These are phyloP conservation scores for Hemicentrotus pulcherrimus DNA, from an alignment of 35 echinoderm and acorn worm genomes.

Conservation along the genomic window DNA sequence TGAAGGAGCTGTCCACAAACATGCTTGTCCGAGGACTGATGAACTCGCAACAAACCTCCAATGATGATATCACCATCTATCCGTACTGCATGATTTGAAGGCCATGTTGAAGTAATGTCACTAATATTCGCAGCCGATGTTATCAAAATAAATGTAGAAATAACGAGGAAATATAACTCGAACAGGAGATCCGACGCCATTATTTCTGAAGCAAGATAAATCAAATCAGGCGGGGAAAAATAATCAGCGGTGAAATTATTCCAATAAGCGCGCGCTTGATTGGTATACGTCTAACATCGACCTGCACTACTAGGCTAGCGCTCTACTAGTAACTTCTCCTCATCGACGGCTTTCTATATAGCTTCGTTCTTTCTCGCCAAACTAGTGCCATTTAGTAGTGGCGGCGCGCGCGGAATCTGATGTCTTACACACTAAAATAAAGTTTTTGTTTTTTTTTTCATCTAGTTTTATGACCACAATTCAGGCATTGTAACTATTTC, in stretches of 20 bases:
- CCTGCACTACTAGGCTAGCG: not conserved
- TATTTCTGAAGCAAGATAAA: not conserved
- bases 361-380: not conserved
- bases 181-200: not conserved
- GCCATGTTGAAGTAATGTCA: not conserved
- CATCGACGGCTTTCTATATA: not conserved
- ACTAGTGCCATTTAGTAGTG: no score
- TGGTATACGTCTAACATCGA: not conserved
- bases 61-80: constrained; percentile 77
- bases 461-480: no score
- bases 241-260: not conserved
- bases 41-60: constrained; percentile 79
- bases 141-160: not conserved
- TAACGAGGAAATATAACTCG: not conserved
- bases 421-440: no score
- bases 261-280: not conserved
- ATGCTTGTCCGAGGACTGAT: constrained; percentile 63
- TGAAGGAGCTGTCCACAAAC: constrained; percentile 65
- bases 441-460: no score
- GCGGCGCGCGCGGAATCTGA: no score
- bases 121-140: not conserved
- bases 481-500: no score
- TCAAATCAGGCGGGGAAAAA: not conserved
- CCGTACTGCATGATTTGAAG: constrained; percentile 42
- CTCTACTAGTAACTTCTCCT: not conserved